phyloP scores from a whole-genome alignment of 2,113 vertebrate species.

The Siniperca knerii region DNA sequence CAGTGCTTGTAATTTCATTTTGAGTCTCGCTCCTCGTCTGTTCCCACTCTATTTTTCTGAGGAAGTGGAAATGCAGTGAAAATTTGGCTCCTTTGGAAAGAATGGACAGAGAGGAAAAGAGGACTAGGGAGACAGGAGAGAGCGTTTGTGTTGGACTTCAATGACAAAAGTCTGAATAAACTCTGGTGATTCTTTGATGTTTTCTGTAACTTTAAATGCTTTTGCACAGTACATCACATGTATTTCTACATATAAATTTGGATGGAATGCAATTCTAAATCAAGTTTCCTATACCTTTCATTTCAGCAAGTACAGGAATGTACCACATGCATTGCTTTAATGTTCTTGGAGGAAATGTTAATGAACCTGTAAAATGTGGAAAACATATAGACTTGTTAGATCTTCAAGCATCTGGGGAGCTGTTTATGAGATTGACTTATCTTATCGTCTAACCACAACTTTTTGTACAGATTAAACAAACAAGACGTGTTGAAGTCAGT shows the following conservation, averaged over 20 bases:
- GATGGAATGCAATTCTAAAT: neutral
- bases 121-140: neutral
- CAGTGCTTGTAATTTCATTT: slow-evolving; percentile 76
- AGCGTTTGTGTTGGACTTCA: neutral
- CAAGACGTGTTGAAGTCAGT: no score
- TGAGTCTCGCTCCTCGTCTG: slow-evolving; percentile 56
- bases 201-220: neutral
- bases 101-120: neutral
- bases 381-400: neutral
- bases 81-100: neutral
- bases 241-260: neutral
- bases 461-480: no score
- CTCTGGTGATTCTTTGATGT: no score
- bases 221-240: neutral
- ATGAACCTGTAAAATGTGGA: neutral
- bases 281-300: neutral
- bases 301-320: neutral
- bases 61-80: neutral
- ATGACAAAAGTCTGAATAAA: neutral
- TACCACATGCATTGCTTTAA: neutral
- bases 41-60: slow-evolving; percentile 36
- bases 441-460: no score
- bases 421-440: no score
- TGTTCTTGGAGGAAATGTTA: neutral
- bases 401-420: no score